Conservation (phyloP, 2,888 invertebrate species). For the Polyommatus icarus region DNA sequence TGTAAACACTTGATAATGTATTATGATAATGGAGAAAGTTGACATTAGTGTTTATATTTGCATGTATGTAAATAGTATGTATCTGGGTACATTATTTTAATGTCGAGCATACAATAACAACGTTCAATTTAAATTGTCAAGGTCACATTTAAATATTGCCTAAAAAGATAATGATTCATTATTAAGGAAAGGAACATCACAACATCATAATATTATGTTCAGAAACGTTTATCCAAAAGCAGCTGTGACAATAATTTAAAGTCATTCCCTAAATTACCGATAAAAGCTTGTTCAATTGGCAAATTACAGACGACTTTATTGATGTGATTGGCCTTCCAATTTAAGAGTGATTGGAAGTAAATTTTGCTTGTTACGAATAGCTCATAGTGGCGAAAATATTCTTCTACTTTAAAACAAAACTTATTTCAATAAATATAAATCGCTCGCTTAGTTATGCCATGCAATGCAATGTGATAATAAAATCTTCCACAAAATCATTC, state of each 20-base stretch:
- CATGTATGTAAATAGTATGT: neutral
- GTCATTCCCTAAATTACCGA: neutral
- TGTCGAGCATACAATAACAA: neutral
- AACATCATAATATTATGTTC: too few species aligned
- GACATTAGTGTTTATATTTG: neutral
- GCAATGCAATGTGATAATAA: too few species aligned
- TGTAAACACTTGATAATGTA: conserved; percentile 2
- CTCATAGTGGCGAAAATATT: too few species aligned
- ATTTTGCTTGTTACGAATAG: neutral
- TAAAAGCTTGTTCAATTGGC: neutral
- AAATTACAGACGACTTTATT: neutral
- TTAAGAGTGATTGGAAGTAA: neutral
- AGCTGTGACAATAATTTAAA: too few species aligned
- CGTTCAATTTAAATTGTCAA: neutral
- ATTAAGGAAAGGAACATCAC: too few species aligned
- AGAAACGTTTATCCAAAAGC: too few species aligned
- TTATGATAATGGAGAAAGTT: conserved; percentile 10
- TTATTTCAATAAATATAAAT: too few species aligned
- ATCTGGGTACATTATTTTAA: neutral
- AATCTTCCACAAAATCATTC: too few species aligned
- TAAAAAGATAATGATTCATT: too few species aligned
- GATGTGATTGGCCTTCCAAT: neutral
- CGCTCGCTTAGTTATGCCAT: too few species aligned
- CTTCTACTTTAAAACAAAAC: too few species aligned
- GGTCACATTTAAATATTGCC: neutral